A percentile compares a stretch with the other conserved stretches of the same genome.
Evolutionary conservation across 2,888 invertebrate genomes (phyloP).

Genomic region (Drosophila atripex): DNA sequence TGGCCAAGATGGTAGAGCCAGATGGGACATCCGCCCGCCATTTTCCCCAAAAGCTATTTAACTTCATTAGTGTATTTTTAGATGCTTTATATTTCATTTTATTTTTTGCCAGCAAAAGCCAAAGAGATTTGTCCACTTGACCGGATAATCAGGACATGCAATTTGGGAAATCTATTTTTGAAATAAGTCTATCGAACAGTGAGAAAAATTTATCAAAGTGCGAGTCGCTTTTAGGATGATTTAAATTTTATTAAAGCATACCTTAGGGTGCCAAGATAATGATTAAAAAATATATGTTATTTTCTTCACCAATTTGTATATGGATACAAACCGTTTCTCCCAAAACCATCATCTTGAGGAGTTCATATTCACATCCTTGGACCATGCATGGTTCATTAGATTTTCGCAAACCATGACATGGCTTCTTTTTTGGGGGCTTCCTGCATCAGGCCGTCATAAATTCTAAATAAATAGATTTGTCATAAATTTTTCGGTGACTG

Average conservation of each 20-base stretch:
- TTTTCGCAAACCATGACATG: conserved; percentile 46
- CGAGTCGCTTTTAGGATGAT: background rate
- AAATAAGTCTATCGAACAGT: conserved; percentile 22
- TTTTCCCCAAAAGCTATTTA: conserved; percentile 26
- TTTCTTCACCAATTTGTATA: too few relatives aligned
- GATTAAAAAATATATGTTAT: background rate
- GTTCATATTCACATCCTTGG: conserved; percentile 17
- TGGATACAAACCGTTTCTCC: too few relatives aligned
- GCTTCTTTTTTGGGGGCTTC: conserved; percentile 19
- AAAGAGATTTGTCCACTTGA: conserved; percentile 57
- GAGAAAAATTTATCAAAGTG: background rate
- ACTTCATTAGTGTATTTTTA: conserved; percentile 65
- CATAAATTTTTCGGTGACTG: conserved; percentile 52
- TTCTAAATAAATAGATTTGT: conserved; percentile 72
- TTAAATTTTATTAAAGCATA: background rate
- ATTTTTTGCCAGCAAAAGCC: conserved; percentile 27
- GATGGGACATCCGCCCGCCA: conserved; percentile 13
- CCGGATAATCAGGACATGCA: conserved; percentile 76
- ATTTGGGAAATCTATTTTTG: conserved; percentile 41
- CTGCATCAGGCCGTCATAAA: conserved; percentile 61
- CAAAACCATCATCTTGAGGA: conserved; percentile 4
- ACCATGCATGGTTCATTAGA: conserved; percentile 56
- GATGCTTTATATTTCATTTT: conserved; percentile 10
- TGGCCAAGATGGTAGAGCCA: conserved; percentile 25
- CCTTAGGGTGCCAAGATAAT: background rate